phyloP scores from a whole-genome alignment of 2,797 vertebrate genomes.

The Peromyscus melanophrys region DNA sequence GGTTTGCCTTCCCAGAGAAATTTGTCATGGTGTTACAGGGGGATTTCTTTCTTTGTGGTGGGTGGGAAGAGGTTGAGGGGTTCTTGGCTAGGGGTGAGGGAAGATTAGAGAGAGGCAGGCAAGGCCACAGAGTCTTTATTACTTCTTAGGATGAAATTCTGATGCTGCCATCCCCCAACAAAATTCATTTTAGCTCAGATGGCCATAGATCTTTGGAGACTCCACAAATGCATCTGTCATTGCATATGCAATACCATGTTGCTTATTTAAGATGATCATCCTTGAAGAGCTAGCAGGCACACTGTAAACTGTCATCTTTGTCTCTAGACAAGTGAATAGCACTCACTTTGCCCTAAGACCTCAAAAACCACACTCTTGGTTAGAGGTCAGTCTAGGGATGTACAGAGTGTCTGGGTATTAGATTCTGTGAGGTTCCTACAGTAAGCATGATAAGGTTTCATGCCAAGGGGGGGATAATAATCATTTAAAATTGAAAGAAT shows the following conservation, averaged over 20 bases:
- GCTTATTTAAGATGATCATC: not conserved
- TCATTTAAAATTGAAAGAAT: not conserved
- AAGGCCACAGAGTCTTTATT: not conserved
- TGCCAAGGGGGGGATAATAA: not conserved
- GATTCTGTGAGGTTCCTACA: fast-evolving
- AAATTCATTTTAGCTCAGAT: not conserved
- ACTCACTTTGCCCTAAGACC: not conserved
- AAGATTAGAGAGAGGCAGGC: not conserved
- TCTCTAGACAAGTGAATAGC: not conserved
- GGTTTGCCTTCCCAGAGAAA: not conserved
- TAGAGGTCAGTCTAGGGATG: fast-evolving
- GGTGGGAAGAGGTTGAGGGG: not conserved
- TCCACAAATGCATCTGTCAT: fast-evolving
- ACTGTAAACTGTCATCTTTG: not conserved
- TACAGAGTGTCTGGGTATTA: fast-evolving
- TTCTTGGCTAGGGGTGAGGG: too few species aligned
- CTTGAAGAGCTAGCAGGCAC: not conserved
- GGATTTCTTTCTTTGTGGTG: not conserved
- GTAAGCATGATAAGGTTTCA: fast-evolving
- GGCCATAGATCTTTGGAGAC: not conserved
- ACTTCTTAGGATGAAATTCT: not conserved
- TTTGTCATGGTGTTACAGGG: not conserved
- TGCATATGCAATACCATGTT: not conserved
- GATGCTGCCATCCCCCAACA: too few species aligned
- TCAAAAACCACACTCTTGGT: not conserved